phyloP scores from a whole-genome alignment of 2,888 invertebrate species.

The Meganola albula region DNA sequence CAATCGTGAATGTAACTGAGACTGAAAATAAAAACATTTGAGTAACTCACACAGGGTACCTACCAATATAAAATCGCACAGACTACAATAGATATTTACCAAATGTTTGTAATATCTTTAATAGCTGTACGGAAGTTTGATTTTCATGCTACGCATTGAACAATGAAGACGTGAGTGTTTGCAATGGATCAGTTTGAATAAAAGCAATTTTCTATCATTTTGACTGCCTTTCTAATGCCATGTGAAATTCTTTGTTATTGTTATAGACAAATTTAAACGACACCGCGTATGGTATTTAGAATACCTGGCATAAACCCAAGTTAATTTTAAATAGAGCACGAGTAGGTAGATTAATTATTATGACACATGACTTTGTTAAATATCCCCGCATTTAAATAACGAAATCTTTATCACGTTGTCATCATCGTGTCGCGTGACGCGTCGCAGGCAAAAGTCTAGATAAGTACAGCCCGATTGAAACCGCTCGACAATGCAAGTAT shows the following conservation, averaged over 20 bases:
- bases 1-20: slow-evolving; percentile 19
- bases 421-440: too few species aligned
- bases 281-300: slow-evolving; percentile 63
- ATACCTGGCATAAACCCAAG: slow-evolving; percentile 59
- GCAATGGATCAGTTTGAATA: slow-evolving; percentile 33
- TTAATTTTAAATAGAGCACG: slow-evolving; percentile 58
- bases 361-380: slow-evolving; percentile 56
- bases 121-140: slow-evolving; percentile 54
- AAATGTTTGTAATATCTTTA: slow-evolving; percentile 47
- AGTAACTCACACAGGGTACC: slow-evolving; percentile 16
- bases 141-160: slow-evolving; percentile 50
- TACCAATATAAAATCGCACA: slow-evolving; percentile 30
- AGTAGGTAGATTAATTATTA: slow-evolving; percentile 66
- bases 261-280: slow-evolving; percentile 47
- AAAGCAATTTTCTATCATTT: slow-evolving; percentile 41
- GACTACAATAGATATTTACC: slow-evolving; percentile 45
- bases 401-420: slow-evolving; percentile 46
- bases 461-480: slow-evolving; percentile 27
- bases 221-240: slow-evolving; percentile 47
- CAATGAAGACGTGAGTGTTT: slow-evolving; percentile 45
- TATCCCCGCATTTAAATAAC: slow-evolving; percentile 45
- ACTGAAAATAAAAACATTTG: slow-evolving; percentile 25
- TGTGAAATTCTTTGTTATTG: slow-evolving; percentile 39
- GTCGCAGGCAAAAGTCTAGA: slow-evolving; percentile 36
- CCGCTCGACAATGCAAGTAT: too few species aligned